Percentiles rank a stretch among this genome's conserved stretches.
Evolutionary conservation across 2,113 vertebrate species (phyloP).

Genomic region (Egretta garzetta): DNA sequence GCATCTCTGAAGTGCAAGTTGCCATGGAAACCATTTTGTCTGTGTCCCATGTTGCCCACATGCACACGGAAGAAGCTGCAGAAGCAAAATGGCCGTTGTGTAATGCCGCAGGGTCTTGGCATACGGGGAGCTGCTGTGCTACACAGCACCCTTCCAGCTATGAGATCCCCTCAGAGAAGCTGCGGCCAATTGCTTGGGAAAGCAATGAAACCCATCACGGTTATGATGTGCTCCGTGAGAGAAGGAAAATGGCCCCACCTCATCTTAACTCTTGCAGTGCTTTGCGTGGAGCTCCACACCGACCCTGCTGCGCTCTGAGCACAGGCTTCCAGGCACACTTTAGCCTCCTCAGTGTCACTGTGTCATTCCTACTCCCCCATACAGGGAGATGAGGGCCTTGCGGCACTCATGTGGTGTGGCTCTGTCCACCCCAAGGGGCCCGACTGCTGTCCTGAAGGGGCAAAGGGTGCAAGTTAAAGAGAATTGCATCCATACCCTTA

Average conservation of each 20-base stretch:
- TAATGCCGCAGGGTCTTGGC: neutral
- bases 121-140: fast-evolving
- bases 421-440: neutral
- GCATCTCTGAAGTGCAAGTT: constrained; percentile 62
- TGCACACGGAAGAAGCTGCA: neutral
- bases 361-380: neutral
- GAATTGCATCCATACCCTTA: neutral
- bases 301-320: neutral
- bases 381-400: neutral
- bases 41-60: constrained; percentile 67
- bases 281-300: neutral
- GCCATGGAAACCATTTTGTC: constrained; percentile 67
- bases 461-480: neutral
- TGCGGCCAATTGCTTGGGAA: fast-evolving
- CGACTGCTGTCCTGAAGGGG: fast-evolving
- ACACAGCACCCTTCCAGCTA: neutral
- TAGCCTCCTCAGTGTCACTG: neutral
- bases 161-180: neutral
- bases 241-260: neutral
- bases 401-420: fast-evolving
- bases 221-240: fast-evolving
- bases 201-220: neutral
- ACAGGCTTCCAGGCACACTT: neutral
- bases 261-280: neutral
- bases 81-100: constrained; percentile 62